Evolutionary conservation across 2,888 invertebrate species (phyloP), one percentile per base, ranked within the genome.

Genomic region (Dendrolimus houi): DNA sequence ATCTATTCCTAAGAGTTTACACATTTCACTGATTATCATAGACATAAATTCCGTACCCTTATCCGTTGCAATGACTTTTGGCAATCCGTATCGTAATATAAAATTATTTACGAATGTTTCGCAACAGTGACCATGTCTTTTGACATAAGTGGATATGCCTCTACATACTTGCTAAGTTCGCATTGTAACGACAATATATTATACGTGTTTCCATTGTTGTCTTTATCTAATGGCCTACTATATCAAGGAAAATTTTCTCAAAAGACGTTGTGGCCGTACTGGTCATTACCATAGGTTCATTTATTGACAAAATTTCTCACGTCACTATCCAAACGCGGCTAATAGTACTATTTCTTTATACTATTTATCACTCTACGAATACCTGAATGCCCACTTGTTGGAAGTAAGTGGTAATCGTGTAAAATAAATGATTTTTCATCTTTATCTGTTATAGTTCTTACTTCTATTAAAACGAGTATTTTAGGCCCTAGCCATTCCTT

Each of bases 1-100:
- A 12, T 58, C 54, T 8, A 66, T 66, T 8, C 60, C 41, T 12
- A 64, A 17, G 52, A 64, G 54, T 54, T 56, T 58, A 58, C 60
- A 61, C 13, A 61, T 58, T 17, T 61, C 58, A 8, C 41, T 52
- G n/a, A 63, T 53, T 2, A 57, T 56, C 9, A 9, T 41, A n/a
- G 59, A 47, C 12, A 61, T 55, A 17, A 63, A 63, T 14, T 60
- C 61, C 1, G 56, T 54, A 10, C 60, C 57, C 54, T 57, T 57
- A 41, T 61, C 57, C 12, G 58, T 59, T 8, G 53, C 56, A 9
- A 59, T 60, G 53, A 57, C 58, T 42, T 10, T 52, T 13, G 56
- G 53, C 3, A 53, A 10, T 8, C 53, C 52, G 40, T 59, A 41
- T 2, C 41, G 8, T 0, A 59, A 40, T 9, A 59, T 57, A 9